Percentiles rank a stretch among this genome's conserved stretches.
These are phyloP conservation scores for Patella vulgata DNA, from an alignment of 1,140 invertebrate species.

Conservation along the genomic window DNA sequence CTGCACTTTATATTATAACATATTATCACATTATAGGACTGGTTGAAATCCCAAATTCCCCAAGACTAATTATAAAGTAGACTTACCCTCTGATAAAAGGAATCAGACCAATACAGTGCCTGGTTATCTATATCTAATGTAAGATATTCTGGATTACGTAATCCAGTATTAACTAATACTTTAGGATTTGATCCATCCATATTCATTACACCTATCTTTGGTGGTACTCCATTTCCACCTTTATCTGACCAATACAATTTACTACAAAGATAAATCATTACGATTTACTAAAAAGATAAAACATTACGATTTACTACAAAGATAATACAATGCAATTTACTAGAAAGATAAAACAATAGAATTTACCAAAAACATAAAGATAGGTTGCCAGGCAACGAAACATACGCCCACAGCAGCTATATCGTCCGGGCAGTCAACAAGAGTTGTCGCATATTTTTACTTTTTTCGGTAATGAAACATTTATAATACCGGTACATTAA, in stretches of 20 bases:
- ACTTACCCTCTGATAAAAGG: conserved; percentile 48
- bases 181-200: conserved; percentile 90
- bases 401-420: too few relatives aligned
- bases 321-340: conserved; percentile 8
- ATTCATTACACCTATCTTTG: conserved; percentile 90
- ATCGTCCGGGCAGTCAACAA: too few relatives aligned
- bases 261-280: conserved; percentile 62
- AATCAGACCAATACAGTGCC: conserved; percentile 61
- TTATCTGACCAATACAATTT: conserved; percentile 96
- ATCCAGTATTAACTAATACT: conserved; percentile 73
- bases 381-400: too few relatives aligned
- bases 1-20: too few relatives aligned
- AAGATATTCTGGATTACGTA: conserved; percentile 43
- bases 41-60: too few relatives aligned
- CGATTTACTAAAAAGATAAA: conserved; percentile 7
- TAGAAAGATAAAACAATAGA: too few relatives aligned
- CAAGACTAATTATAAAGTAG: conserved; percentile 6
- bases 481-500: too few relatives aligned
- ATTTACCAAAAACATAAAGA: too few relatives aligned
- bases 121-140: conserved; percentile 46
- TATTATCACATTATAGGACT: too few relatives aligned
- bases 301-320: conserved; percentile 7
- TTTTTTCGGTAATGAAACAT: too few relatives aligned
- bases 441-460: too few relatives aligned
- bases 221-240: conserved; percentile 87